Evolutionary conservation across 2,113 vertebrate genomes (phyloP).

Genomic region (Periophthalmodon schlosseri): DNA sequence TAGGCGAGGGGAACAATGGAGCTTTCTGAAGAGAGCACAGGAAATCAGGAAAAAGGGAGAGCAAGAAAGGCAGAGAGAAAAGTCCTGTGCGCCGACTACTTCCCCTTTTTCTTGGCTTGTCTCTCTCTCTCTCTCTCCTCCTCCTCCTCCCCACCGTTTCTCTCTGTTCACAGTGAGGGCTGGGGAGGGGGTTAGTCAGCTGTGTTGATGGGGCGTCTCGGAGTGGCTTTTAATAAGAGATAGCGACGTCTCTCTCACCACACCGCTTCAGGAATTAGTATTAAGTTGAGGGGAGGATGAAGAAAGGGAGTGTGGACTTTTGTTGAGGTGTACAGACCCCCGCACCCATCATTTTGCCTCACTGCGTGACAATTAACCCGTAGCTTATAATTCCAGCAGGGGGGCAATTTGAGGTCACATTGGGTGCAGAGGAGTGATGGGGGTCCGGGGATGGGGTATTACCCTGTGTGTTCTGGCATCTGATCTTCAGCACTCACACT

Average conservation of each 20-base stretch:
- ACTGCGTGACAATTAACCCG: slow-evolving; percentile 97
- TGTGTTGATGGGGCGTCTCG: slow-evolving; percentile 55
- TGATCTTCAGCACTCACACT: slow-evolving; percentile 31
- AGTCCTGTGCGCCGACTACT: slow-evolving; percentile 92
- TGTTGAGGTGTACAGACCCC: slow-evolving; percentile 93
- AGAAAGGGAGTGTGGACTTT: slow-evolving; percentile 70
- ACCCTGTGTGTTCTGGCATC: slow-evolving; percentile 48
- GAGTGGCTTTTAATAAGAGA: slow-evolving; percentile 82
- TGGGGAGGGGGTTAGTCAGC: slow-evolving; percentile 16
- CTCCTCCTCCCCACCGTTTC: slow-evolving; percentile 58
- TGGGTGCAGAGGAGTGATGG: slow-evolving; percentile 52
- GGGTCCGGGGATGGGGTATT: slow-evolving; percentile 58
- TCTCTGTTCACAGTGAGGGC: slow-evolving; percentile 72
- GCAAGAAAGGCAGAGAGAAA: slow-evolving; percentile 61
- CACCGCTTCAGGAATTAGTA: slow-evolving; percentile 88
- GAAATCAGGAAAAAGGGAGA: slow-evolving; percentile 90
- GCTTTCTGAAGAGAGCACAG: slow-evolving; percentile 99
- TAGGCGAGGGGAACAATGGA: slow-evolving; percentile 99
- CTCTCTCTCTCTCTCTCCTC: slow-evolving; percentile 36
- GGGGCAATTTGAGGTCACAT: slow-evolving; percentile 53
- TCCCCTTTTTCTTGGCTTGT: slow-evolving; percentile 62
- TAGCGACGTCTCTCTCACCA: slow-evolving; percentile 84
- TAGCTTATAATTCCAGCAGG: slow-evolving; percentile 61
- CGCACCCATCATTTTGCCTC: slow-evolving; percentile 91
- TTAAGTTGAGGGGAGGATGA: slow-evolving; percentile 88